Evolutionary conservation across 1,140 invertebrate species (phyloP).

Genomic region (Drosophila grimshawi): DNA sequence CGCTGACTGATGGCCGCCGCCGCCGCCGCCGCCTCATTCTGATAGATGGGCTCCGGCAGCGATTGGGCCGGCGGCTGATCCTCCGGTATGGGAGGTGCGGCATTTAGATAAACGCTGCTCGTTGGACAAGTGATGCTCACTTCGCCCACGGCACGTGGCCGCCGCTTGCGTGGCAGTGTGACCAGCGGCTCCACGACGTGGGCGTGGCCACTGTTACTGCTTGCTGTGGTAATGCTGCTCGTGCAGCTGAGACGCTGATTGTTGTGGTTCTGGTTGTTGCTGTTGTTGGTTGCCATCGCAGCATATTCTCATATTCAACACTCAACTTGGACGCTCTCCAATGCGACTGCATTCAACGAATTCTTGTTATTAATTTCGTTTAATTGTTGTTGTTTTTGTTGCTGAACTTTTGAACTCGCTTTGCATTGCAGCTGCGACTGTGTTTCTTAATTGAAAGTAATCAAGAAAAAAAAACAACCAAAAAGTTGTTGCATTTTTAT

Average conservation of each 20-base stretch:
- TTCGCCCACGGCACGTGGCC: slow-evolving; percentile 79
- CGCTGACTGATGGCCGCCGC: slow-evolving; percentile 49
- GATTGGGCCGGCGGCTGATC: background rate
- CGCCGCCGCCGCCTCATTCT: slow-evolving; percentile 59
- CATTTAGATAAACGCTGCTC: slow-evolving; percentile 77
- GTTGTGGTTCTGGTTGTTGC: slow-evolving; percentile 24
- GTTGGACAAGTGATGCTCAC: slow-evolving; percentile 72
- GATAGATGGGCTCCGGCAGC: slow-evolving; percentile 70
- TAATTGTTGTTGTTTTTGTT: slow-evolving; percentile 12
- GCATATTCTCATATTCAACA: slow-evolving; percentile 24
- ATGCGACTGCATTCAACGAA: slow-evolving; percentile 27
- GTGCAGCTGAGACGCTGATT: slow-evolving; percentile 55
- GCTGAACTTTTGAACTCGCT: slow-evolving; percentile 51
- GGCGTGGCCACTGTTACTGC: slow-evolving; percentile 34
- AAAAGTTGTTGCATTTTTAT: slow-evolving; percentile 29
- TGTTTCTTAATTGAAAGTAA: slow-evolving; percentile 64
- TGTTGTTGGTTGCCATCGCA: slow-evolving; percentile 34
- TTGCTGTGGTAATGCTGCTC: slow-evolving; percentile 46
- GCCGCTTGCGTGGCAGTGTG: slow-evolving; percentile 77
- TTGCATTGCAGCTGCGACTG: slow-evolving; percentile 31
- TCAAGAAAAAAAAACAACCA: slow-evolving; percentile 41
- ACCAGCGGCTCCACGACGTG: slow-evolving; percentile 34
- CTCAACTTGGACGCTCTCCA: slow-evolving; percentile 14
- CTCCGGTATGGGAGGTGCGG: slow-evolving; percentile 8
- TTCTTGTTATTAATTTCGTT: slow-evolving; percentile 2